Evolutionary conservation across 2,113 vertebrate species (phyloP).

Genomic region (Hippocampus barbouri): DNA sequence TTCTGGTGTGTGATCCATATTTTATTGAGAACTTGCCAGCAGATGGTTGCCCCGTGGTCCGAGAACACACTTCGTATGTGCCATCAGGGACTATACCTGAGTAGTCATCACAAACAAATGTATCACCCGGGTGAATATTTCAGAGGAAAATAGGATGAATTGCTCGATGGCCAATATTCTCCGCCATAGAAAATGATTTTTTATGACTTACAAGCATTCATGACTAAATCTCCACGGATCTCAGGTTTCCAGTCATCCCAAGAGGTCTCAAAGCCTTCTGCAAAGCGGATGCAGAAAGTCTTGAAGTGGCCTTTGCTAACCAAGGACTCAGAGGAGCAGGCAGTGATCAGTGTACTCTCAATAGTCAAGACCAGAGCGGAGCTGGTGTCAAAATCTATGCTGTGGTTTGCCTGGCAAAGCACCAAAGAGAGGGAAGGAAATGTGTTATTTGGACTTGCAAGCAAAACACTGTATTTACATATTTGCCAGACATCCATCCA

Average conservation of each 20-base stretch:
- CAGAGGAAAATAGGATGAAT: neutral
- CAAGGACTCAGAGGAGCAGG: constrained; percentile 95
- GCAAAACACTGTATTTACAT: constrained; percentile 3
- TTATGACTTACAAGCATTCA: constrained; percentile 92
- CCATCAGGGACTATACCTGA: constrained; percentile 96
- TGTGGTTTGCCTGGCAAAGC: constrained; percentile 83
- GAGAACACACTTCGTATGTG: constrained; percentile 96
- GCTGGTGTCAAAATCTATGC: constrained; percentile 88
- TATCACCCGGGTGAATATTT: constrained; percentile 7
- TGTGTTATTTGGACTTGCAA: constrained; percentile 9
- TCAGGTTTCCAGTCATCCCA: constrained; percentile 99
- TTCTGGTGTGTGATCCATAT: constrained; percentile 26
- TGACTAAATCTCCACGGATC: constrained; percentile 85
- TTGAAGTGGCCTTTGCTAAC: constrained; percentile 99
- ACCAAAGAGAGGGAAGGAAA: constrained; percentile 1
- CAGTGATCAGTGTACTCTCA: constrained; percentile 96
- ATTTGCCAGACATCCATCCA: constrained; percentile 14
- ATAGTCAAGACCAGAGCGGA: constrained; percentile 97
- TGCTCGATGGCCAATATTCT: neutral
- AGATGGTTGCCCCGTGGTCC: constrained; percentile 90
- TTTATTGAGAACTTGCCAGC: constrained; percentile 76
- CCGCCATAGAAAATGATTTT: too few relatives aligned
- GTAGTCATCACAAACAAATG: constrained; percentile 18
- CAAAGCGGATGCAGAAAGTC: constrained; percentile 98
- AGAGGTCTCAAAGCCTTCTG: constrained; percentile 95